These are phyloP conservation scores for Eupithecia abbreviata DNA, from an alignment of 2,888 invertebrate genomes.

Conservation along the genomic window DNA sequence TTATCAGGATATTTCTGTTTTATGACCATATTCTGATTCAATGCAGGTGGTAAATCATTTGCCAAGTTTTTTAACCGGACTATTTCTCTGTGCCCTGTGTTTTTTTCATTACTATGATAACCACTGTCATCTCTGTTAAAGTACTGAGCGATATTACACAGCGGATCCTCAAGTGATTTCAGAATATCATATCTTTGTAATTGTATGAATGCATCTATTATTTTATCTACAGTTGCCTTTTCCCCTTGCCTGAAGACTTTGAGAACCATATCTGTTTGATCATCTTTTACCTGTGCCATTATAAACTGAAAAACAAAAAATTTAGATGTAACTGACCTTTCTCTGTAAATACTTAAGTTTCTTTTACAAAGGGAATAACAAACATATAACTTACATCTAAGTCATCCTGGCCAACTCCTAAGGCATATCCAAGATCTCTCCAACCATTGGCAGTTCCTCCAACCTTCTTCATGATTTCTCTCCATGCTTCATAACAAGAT, in stretches of 20 bases:
- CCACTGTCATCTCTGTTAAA: slow-evolving; percentile 77
- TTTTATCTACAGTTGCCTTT: slow-evolving; percentile 81
- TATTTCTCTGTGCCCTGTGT: slow-evolving; percentile 65
- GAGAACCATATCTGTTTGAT: slow-evolving; percentile 81
- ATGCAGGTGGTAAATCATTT: slow-evolving; percentile 71
- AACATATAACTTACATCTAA: slow-evolving; percentile 65
- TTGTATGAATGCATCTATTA: slow-evolving; percentile 75
- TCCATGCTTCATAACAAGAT: slow-evolving; percentile 74
- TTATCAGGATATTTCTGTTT: slow-evolving; percentile 61
- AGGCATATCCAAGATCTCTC: slow-evolving; percentile 69
- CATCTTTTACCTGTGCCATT: slow-evolving; percentile 79
- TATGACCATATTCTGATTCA: slow-evolving; percentile 64
- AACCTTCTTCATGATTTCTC: slow-evolving; percentile 66
- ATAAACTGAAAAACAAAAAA: slow-evolving; percentile 72
- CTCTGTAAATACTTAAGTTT: background rate
- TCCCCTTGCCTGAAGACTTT: slow-evolving; percentile 80
- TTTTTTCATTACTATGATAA: slow-evolving; percentile 70
- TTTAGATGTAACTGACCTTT: background rate
- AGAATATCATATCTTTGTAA: slow-evolving; percentile 81
- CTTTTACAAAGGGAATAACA: background rate
- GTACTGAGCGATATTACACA: slow-evolving; percentile 66
- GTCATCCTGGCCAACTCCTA: slow-evolving; percentile 69
- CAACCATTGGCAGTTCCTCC: slow-evolving; percentile 74
- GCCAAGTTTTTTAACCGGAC: slow-evolving; percentile 67
- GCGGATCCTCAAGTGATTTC: slow-evolving; percentile 73